Conservation (phyloP, 1,140 invertebrate species). For the Cherax destructor region DNA sequence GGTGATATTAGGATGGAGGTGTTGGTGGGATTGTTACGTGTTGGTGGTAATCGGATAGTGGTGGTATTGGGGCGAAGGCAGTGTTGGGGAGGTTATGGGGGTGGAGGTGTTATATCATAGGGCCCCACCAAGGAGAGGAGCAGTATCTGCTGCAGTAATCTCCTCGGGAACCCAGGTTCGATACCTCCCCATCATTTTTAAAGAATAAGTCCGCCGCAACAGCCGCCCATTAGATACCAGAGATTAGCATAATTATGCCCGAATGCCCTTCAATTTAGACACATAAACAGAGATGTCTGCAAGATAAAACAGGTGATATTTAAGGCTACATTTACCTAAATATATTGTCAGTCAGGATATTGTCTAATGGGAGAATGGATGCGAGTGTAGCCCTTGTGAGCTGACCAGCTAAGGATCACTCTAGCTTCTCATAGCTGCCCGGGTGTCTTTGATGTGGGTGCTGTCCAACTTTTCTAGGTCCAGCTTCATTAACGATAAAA, state of each 20-base stretch:
- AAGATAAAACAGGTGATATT: constrained; percentile 49
- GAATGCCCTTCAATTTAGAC: constrained; percentile 51
- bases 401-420: background rate
- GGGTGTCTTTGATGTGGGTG: background rate
- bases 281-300: constrained; percentile 46
- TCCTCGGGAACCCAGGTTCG: background rate
- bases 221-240: constrained; percentile 44
- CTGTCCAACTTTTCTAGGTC: background rate
- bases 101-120: too few species aligned
- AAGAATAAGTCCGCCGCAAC: constrained; percentile 15
- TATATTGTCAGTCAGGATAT: constrained; percentile 45
- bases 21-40: too few species aligned
- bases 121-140: background rate
- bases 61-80: too few species aligned
- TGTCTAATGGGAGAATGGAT: background rate
- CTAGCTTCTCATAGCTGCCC: background rate
- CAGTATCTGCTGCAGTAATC: constrained; percentile 6
- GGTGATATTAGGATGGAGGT: too few species aligned
- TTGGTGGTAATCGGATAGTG: too few species aligned
- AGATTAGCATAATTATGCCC: constrained; percentile 56
- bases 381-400: background rate
- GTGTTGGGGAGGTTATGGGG: too few species aligned
- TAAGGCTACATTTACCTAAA: constrained; percentile 41
- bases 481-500: constrained; percentile 12
- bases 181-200: constrained; percentile 28